Evolutionary conservation across 2,113 vertebrate species (phyloP), one percentile per base, ranked within the genome.

Genomic region (Sminthopsis crassicaudata): DNA sequence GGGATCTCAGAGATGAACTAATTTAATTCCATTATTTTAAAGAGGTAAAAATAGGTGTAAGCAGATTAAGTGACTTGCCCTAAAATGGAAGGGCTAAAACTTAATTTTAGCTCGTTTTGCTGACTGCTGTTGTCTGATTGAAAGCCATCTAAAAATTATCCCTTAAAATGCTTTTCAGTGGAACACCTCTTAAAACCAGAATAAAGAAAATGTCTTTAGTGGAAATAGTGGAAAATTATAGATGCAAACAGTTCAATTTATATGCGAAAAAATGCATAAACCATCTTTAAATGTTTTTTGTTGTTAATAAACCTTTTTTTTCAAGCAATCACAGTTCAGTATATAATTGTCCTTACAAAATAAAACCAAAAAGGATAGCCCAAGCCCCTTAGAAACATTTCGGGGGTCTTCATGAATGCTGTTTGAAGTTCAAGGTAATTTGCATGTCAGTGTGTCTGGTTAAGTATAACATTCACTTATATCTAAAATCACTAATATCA

Each of bases 401-500:
- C 11, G 3, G 11, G 57, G 0, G 1, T 46, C 46, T 22, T 57
- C 36, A 0, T 0, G 1, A 24, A 3, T 0, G 25, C 2, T 26
- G 51, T 11, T 22, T 23, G 19, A 25, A 42, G 54, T 88, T 84
- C 53, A 89, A 2, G 19, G 0, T 93, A 92, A 91, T n/a, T 89
- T 54, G 60, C 92, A 89, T 90, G 67, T 48, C 90, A 2, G 76
- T 53, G 76, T 53, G 14, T 93, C 91, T 42, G n/a, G 30, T 93
- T 50, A 93, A 94, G 93, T 93, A 1, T 27, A 36, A 93, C 94
- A 94, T 51, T 6, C 48, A 48, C 48, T 48, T 48, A 48, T 48
- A 48, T 48, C 91, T 96, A 42, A 96, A 93, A 95, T 97, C 10
- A 46, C 95, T 51, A 1, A 51, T 92, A 95, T 97, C 53, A n/a